Percentiles rank a stretch among this genome's conserved stretches.
phyloP scores from a whole-genome alignment of 2,113 vertebrate genomes.

The Phalacrocorax brasilianus region DNA sequence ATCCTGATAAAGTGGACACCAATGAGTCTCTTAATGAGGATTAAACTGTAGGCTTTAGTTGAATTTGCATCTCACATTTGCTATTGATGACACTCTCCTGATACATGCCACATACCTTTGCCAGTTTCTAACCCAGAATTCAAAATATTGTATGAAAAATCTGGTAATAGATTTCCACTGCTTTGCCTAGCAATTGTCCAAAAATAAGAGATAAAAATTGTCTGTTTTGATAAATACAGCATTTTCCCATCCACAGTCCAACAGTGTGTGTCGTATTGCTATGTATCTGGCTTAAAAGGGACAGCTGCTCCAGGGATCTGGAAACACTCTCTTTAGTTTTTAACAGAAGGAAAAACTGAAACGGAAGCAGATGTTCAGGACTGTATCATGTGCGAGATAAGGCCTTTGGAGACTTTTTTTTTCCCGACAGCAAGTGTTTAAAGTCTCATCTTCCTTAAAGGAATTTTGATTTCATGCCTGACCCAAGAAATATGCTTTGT shows the following conservation, averaged over 20 bases:
- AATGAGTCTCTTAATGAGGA: conserved; percentile 53
- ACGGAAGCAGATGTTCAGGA: conserved; percentile 56
- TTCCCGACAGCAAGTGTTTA: conserved; percentile 39
- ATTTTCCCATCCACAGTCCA: conserved; percentile 24
- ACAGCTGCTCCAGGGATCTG: conserved; percentile 61
- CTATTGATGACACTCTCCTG: neutral
- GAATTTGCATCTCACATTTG: conserved; percentile 50
- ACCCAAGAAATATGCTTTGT: conserved; percentile 64
- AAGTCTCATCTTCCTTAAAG: conserved; percentile 59
- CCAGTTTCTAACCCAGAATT: neutral
- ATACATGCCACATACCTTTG: neutral
- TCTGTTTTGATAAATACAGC: conserved; percentile 32
- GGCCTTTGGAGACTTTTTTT: conserved; percentile 19
- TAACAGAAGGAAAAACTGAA: conserved; percentile 54
- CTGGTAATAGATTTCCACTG: neutral
- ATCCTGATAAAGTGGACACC: conserved; percentile 64
- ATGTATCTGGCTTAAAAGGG: conserved; percentile 57
- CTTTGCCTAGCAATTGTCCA: neutral
- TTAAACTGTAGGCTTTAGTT: conserved; percentile 48
- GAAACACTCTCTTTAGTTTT: conserved; percentile 55
- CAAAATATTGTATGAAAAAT: neutral
- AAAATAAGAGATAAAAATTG: neutral
- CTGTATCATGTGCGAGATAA: conserved; percentile 41
- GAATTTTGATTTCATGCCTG: conserved; percentile 54
- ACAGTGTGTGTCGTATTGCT: conserved; percentile 28